phyloP scores from a whole-genome alignment of 2,888 invertebrate genomes.

The Nephrotoma guestfalica region DNA sequence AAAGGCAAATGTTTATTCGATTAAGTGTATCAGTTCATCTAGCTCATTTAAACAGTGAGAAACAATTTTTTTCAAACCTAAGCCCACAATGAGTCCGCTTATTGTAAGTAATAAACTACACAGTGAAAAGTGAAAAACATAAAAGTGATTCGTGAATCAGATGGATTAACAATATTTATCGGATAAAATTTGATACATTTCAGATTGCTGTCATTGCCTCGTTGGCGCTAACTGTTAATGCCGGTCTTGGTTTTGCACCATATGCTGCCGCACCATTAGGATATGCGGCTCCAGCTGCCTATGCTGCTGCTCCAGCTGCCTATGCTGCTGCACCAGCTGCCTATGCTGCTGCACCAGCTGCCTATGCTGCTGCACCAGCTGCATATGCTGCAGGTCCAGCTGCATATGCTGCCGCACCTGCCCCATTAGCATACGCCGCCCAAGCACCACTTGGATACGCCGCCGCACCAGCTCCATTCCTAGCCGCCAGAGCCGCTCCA shows the following conservation, averaged over 20 bases:
- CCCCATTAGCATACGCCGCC: conserved; percentile 15
- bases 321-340: conserved; percentile 27
- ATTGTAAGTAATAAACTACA: conserved; percentile 25
- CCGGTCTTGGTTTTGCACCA: conserved; percentile 25
- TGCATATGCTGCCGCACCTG: conserved; percentile 9
- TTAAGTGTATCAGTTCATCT: conserved; percentile 32
- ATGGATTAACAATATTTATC: conserved; percentile 3
- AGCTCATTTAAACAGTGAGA: conserved; percentile 32
- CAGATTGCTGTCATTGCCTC: conserved; percentile 28
- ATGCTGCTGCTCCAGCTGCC: conserved; percentile 29
- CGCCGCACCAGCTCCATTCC: conserved; percentile 13
- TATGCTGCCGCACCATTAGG: conserved; percentile 21
- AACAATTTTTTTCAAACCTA: conserved; percentile 17
- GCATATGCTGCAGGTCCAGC: conserved; percentile 11
- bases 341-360: conserved; percentile 25
- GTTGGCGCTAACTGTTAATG: conserved; percentile 27
- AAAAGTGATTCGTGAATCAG: conserved; percentile 1
- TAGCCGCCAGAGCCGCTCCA: conserved; percentile 17
- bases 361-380: conserved; percentile 18
- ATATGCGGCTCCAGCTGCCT: conserved; percentile 20
- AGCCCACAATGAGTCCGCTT: conserved; percentile 33
- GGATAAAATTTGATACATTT: conserved; percentile 12
- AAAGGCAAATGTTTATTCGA: conserved; percentile 22
- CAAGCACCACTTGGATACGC: conserved; percentile 13
- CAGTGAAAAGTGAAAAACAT: background rate